Evolutionary conservation across 2,113 vertebrate genomes (phyloP), one percentile per base, ranked within the genome.

Genomic region (Mystacornis crossleyi): DNA sequence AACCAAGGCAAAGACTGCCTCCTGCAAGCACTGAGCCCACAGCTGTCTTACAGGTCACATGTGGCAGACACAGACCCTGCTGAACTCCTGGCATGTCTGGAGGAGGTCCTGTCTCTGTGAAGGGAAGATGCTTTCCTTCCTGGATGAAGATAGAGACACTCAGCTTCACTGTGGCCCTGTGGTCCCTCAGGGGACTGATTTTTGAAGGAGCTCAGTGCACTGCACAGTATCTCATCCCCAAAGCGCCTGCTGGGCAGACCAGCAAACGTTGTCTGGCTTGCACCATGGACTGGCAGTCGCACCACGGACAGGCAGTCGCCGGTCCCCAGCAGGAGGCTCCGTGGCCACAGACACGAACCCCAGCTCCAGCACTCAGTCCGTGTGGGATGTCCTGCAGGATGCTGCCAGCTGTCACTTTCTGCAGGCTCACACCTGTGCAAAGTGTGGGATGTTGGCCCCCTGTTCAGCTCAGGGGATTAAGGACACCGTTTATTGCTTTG

Each of bases 21-120:
- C 29, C 29, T 1, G 8, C 47, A 21, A 47, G 45, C 0, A 0
- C 48, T 7, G 70, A 77, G 50, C 55, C 23, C 3, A 7, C 28
- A 48, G 21, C 42, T 77, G 58, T 54, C 71, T 2, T 4, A 43
- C 53, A 4, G 1, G 34, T 8, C 0, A 33, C 6, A 1, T 10
- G 43, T 8, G 2, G 40, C 6, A 8, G 53, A 7, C 38, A 45
- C 48, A 33, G 77, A 64, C 29, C 36, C 10, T 74, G 13, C 79
- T 77, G 71, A 87, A 40, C 4, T 14, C n/a, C 62, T 16, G 18
- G 23, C 28, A 11, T 4, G 9, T 64, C 65, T 82, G 45, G 48
- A 82, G 45, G 54, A 75, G 31, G 36, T 93, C 23, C 24, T 83
- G 55, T 17, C 36, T 33, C 45, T 26, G 2, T 36, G 54, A 93